These are phyloP conservation scores for Bombus terrestris DNA, from an alignment of 1,140 invertebrate genomes.

Conservation along the genomic window DNA sequence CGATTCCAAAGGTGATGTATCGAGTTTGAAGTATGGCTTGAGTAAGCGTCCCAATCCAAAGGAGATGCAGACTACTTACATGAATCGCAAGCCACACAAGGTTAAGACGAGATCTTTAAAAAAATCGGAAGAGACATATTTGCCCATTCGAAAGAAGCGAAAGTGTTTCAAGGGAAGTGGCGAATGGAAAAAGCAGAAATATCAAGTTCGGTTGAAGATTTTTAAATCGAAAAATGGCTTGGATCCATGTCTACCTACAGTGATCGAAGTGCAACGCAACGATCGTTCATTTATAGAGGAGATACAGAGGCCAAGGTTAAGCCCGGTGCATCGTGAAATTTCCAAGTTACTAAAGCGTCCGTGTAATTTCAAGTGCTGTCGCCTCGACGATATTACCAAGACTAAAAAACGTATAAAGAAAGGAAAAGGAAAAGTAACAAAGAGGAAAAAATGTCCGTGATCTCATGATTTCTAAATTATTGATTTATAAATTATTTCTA, in stretches of 20 bases:
- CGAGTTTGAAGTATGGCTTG: no score
- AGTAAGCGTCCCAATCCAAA: not conserved
- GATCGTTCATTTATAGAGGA: not conserved
- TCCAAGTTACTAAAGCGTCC: not conserved
- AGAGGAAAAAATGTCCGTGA: not conserved
- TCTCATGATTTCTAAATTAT: not conserved
- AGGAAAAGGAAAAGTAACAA: not conserved
- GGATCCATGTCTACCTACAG: slow-evolving; percentile 39
- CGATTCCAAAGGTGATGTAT: not conserved
- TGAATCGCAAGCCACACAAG: not conserved
- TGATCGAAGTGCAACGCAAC: slow-evolving; percentile 8
- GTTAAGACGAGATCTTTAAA: not conserved
- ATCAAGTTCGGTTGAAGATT: slow-evolving; percentile 48
- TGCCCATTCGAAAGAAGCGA: not conserved
- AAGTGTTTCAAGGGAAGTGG: not conserved
- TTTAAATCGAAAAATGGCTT: slow-evolving; percentile 39
- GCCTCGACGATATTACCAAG: not conserved
- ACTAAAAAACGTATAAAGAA: not conserved
- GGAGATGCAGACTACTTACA: not conserved
- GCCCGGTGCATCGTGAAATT: no score
- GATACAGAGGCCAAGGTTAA: not conserved
- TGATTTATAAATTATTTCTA: no score
- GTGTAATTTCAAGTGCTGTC: not conserved
- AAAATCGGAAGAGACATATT: not conserved
- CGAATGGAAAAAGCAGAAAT: slow-evolving; percentile 52